Base-by-base conservation (phyloP, 1,140 invertebrate species). In the Conus ventricosus region DNA sequence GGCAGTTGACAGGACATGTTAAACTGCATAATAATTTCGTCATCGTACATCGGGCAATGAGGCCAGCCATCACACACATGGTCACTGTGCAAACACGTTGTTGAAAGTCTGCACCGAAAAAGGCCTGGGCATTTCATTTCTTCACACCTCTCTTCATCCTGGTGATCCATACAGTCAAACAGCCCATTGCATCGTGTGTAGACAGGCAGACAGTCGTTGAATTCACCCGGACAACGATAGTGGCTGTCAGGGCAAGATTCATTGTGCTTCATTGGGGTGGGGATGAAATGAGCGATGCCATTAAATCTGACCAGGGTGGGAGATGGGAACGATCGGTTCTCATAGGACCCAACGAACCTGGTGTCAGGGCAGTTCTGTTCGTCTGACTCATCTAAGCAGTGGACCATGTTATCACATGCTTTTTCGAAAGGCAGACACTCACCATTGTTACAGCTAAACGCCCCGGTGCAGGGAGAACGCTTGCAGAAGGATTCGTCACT, bases 1-100 rank as follows among this genome's bases (percentile, higher is more conserved):
- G 25, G 25, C 88, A 90, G 27, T n/a, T 76, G 93, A 54, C 90
- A 95, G 84, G 84, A 39, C 84, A 85, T 10, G n/a, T 10, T 13
- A 67, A 10, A 20, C 86, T 27, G 60, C 86, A 90, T 17, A 86
- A 76, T 60, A 75, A 25, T 60, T n/a, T 89, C 88, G 39, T 91
- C 85, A 25, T 89, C 88, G 55, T 80, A 27, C 53, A 85, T 57
- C 55, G 87, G 88, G 85, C 86, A 89, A 51, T 90, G 63, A 27
- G 55, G 67, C 51, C 55, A 55, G 11, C 57, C 81, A 87, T 86
- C 84, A 54, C 85, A 87, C 8, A 89, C 11, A 51, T 87, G 60
- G n/a, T 67, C 57, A 55, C 27, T 17, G n/a, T 81, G 83, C 27
- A 88, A 27, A 67, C 89, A 90, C 25, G 57, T 25, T 27, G 39